Conservation (phyloP, 1,140 invertebrate species). For the Hycleus cichorii region DNA sequence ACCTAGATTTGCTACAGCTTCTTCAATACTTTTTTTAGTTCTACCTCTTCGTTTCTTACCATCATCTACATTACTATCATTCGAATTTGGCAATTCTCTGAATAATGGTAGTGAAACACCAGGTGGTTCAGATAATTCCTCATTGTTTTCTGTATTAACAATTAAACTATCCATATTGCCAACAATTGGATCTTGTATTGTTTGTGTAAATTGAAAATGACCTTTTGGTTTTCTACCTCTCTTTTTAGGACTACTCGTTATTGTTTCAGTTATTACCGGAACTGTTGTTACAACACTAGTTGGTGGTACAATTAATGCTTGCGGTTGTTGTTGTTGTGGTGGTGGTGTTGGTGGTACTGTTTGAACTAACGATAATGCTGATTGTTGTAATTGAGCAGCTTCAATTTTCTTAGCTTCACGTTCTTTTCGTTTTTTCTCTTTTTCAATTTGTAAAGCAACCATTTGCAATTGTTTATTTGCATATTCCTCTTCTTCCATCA, state of each 20-base stretch:
- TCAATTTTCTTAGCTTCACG: slow-evolving; percentile 49
- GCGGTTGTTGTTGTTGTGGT: not conserved
- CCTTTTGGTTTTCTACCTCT: slow-evolving; percentile 31
- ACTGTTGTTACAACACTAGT: too few relatives aligned
- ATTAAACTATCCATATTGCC: slow-evolving; percentile 21
- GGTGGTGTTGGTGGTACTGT: too few relatives aligned
- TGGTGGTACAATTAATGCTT: not conserved
- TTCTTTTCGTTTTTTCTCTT: slow-evolving; percentile 46
- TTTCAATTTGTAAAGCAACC: slow-evolving; percentile 45
- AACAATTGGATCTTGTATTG: slow-evolving; percentile 21
- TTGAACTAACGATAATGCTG: too few relatives aligned
- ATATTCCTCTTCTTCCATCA: slow-evolving; percentile 57
- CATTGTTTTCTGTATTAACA: slow-evolving; percentile 27
- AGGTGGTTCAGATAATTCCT: slow-evolving; percentile 33
- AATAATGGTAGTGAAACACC: slow-evolving; percentile 29
- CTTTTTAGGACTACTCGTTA: slow-evolving; percentile 37
- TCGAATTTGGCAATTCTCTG: slow-evolving; percentile 21
- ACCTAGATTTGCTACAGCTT: slow-evolving; percentile 13
- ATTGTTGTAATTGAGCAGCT: not conserved
- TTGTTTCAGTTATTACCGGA: slow-evolving; percentile 1
- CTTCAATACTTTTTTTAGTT: slow-evolving; percentile 23
- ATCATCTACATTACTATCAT: slow-evolving; percentile 24
- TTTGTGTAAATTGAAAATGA: slow-evolving; percentile 1
- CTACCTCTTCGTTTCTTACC: slow-evolving; percentile 45
- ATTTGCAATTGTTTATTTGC: slow-evolving; percentile 49